Evolutionary conservation across 37 sponge, comb jelly and placozoan species (phyloP).

Genomic region (Diacarnus erythraeanus): DNA sequence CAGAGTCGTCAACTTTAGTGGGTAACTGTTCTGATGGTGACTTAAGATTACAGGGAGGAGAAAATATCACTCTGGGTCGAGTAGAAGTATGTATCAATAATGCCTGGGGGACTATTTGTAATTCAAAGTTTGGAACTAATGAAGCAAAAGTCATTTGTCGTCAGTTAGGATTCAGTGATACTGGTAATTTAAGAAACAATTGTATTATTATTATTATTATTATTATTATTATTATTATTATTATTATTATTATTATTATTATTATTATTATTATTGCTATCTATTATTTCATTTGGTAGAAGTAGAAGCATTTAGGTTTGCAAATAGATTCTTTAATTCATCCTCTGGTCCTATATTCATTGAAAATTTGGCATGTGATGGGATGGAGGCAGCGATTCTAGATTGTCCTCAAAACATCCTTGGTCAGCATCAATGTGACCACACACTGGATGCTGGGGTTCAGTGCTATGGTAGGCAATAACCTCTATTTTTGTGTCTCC

Average conservation of each 20-base stretch:
- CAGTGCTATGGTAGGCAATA: constrained; percentile 19
- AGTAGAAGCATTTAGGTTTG: neutral
- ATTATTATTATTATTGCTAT: neutral
- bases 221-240: neutral
- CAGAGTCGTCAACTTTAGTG: neutral
- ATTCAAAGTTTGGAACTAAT: constrained; percentile 13
- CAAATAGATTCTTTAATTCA: neutral
- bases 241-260: neutral
- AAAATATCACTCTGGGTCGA: constrained; percentile 3
- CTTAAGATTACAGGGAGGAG: neutral
- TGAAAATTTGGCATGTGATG: constrained; percentile 12
- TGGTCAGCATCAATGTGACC: constrained; percentile 21
- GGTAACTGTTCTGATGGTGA: constrained; percentile 18
- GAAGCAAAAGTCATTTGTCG: neutral
- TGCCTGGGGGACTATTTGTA: constrained; percentile 25
- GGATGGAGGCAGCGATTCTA: neutral
- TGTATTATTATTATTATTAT: neutral
- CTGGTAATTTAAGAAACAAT: no score
- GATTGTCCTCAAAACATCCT: neutral
- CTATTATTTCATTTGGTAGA: neutral
- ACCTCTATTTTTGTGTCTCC: neutral
- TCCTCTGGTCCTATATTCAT: constrained; percentile 23
- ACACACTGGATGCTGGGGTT: constrained; percentile 29
- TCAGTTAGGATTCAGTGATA: neutral
- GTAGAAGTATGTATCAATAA: constrained; percentile 14